Evolutionary conservation across 2,888 invertebrate species (phyloP), one percentile per base, ranked within the genome.

Genomic region (Osedax fenrisi): DNA sequence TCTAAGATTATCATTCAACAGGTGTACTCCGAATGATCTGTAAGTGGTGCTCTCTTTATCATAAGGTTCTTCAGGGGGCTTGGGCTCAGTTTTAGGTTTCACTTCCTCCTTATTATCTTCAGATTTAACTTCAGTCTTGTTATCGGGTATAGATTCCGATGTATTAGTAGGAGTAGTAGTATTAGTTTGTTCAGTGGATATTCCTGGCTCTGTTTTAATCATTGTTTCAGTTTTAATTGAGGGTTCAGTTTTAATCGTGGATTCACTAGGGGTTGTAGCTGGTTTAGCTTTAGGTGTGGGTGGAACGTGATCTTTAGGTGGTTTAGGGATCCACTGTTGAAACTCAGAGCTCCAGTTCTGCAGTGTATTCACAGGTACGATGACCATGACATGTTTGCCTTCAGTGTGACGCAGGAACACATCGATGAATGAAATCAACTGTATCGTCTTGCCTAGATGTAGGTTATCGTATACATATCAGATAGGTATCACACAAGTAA

Each of bases 341-440:
- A 93, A 98, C 85, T 98, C 98, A 1, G 92, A 90, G 80, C 92
- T 86, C 97, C 96, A 97, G 86, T 97, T 97, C 85, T 97, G 96
- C 77, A 98, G 87, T 0, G 97, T 97, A 85, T 98, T 98, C 76
- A 98, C 95, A 5, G 98, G 98, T 89, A 97, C 96, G 78, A 98
- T 95, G 82, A 94, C 92, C 59, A 99, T 86, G 0, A 96, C 92
- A 17, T 91, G 92, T 83, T 90, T 91, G 2, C 92, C 91, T 25
- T 88, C 88, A 0, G 95, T 95, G 84, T 93, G 90, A 72, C 94
- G 87, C 79, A 97, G 88, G 85, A 97, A 94, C 80, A 96, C 90
- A 86, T 98, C 97, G 83, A 92, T 91, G 86, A 98, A 97, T 78
- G 93, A 92, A 75, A 96, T 92, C 75, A 96, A 80, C 80, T 87